These are phyloP conservation scores for Poeciliopsis turrubarensis DNA, from an alignment of 2,113 vertebrate genomes.

Conservation along the genomic window DNA sequence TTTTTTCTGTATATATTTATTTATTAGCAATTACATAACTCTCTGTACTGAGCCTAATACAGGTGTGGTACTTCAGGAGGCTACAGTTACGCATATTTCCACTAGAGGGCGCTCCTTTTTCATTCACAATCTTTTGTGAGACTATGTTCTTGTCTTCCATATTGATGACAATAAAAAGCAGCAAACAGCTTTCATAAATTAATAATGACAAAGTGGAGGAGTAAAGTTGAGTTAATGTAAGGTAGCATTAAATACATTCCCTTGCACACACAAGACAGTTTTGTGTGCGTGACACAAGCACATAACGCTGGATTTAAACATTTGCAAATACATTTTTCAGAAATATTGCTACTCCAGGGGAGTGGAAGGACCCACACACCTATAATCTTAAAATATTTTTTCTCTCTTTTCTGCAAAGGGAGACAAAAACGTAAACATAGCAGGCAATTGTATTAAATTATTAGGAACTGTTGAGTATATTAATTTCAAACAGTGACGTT, in stretches of 20 bases:
- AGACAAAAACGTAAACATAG: too few species aligned
- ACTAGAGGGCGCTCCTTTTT: slow-evolving; percentile 61
- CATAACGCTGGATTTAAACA: slow-evolving; percentile 4
- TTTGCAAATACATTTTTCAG: not conserved
- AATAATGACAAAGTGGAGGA: slow-evolving; percentile 48
- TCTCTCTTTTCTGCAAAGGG: slow-evolving; percentile 1
- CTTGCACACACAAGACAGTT: slow-evolving; percentile 2
- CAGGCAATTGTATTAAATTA: too few species aligned
- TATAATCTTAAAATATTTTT: slow-evolving; percentile 16
- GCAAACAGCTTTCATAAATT: slow-evolving; percentile 35
- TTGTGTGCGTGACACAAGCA: not conserved
- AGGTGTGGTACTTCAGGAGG: not conserved
- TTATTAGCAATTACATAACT: too few species aligned
- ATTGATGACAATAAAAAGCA: slow-evolving; percentile 32
- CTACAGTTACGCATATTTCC: not conserved
- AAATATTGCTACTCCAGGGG: not conserved
- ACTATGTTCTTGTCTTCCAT: slow-evolving; percentile 23
- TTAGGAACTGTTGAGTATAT: too few species aligned
- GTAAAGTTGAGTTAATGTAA: slow-evolving; percentile 33
- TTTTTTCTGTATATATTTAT: too few species aligned
- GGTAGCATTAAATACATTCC: slow-evolving; percentile 28
- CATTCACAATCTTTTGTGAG: not conserved
- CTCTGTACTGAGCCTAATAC: too few species aligned
- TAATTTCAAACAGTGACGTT: too few species aligned
- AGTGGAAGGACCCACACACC: slow-evolving; percentile 7